These are phyloP conservation scores for Tipula lateralis DNA, from an alignment of 2,888 invertebrate species.

Conservation along the genomic window DNA sequence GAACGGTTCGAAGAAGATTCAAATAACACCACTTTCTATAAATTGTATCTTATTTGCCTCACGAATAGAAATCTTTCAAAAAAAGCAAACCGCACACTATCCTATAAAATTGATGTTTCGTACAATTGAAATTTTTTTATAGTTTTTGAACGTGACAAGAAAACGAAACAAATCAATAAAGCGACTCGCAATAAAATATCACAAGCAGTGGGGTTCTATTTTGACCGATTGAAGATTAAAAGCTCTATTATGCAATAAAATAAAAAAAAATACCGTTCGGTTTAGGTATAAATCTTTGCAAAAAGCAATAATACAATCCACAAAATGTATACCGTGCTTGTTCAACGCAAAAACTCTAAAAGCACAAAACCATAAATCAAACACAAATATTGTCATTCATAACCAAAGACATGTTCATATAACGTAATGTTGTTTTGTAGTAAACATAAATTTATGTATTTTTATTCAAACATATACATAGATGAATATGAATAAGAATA, in stretches of 20 bases:
- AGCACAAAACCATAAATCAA: not conserved
- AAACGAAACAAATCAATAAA: not conserved
- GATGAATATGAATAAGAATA: not conserved
- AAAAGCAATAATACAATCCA: not conserved
- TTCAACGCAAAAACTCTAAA: not conserved
- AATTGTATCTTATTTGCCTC: no score
- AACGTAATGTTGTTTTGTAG: not conserved
- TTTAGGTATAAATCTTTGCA: not conserved
- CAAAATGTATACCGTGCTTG: not conserved
- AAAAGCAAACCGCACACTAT: no score
- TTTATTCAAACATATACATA: not conserved
- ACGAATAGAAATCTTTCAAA: no score
- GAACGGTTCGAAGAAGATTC: no score
- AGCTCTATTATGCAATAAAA: not conserved
- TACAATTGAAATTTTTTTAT: no score
- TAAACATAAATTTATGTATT: conserved; percentile 3
- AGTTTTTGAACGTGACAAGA: no score
- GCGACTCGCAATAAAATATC: not conserved
- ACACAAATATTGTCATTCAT: conserved; percentile 11
- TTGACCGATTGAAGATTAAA: not conserved
- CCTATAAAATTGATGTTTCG: no score
- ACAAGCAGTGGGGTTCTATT: not conserved
- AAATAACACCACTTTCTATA: no score
- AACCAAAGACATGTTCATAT: not conserved
- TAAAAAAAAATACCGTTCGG: not conserved